These are phyloP conservation scores for Anseranas semipalmata DNA, from an alignment of 2,113 vertebrate genomes.

Conservation along the genomic window DNA sequence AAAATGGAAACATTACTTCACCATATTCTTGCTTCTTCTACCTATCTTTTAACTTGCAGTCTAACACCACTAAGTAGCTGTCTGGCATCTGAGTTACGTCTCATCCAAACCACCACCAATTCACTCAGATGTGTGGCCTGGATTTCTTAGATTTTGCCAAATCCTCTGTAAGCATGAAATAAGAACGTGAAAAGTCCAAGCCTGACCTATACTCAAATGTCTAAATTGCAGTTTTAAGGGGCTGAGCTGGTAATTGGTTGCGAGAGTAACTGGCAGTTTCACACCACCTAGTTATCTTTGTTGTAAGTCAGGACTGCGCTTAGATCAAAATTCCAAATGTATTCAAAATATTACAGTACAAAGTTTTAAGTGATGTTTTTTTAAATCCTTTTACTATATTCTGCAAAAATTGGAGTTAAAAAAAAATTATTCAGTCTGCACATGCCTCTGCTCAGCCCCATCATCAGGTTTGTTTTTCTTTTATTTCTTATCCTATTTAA, in stretches of 20 bases:
- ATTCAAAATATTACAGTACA: neutral
- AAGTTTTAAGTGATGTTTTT: neutral
- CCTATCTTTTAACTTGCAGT: neutral
- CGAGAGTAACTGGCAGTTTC: neutral
- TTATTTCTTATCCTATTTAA: slow-evolving; percentile 49
- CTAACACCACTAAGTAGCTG: neutral
- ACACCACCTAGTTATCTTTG: neutral
- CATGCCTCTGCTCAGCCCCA: neutral
- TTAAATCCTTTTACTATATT: neutral
- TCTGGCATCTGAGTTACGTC: neutral
- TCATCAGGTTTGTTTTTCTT: slow-evolving; percentile 42
- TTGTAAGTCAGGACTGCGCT: neutral
- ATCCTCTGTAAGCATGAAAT: neutral
- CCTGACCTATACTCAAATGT: neutral
- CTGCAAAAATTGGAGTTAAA: neutral
- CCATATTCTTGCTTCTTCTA: neutral
- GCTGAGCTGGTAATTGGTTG: neutral
- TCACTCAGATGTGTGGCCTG: neutral
- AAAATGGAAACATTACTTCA: neutral
- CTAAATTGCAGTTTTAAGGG: slow-evolving; percentile 1
- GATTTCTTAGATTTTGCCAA: slow-evolving; percentile 3
- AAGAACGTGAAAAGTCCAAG: neutral
- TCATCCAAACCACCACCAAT: neutral
- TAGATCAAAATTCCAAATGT: neutral
- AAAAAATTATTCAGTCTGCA: neutral